These are phyloP conservation scores for Anhinga rufa DNA, from an alignment of 2,113 vertebrate species.

Conservation along the genomic window DNA sequence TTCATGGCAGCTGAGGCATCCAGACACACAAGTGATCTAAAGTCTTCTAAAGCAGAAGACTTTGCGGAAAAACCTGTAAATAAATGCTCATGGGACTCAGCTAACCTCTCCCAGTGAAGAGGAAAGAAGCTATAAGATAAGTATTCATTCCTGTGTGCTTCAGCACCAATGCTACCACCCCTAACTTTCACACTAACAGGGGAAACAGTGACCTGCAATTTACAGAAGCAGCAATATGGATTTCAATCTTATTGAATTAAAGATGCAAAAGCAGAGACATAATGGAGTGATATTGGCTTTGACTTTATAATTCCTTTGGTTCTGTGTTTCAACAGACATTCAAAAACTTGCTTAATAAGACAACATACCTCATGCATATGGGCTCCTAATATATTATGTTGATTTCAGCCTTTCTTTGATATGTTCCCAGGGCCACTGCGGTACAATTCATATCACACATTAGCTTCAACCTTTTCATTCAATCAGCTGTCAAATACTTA, in stretches of 20 bases:
- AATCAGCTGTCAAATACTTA: background rate
- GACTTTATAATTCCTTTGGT: background rate
- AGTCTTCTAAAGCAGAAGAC: background rate
- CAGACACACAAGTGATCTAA: background rate
- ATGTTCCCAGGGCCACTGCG: background rate
- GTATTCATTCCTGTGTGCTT: background rate
- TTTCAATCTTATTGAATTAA: background rate
- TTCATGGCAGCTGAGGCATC: background rate
- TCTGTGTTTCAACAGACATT: background rate
- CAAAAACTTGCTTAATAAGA: background rate
- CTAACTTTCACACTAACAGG: background rate
- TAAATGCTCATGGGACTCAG: background rate
- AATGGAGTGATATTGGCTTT: background rate
- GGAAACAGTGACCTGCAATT: background rate
- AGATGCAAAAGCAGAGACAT: background rate
- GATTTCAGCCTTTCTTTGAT: background rate
- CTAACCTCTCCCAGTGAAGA: background rate
- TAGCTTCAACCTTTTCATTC: background rate
- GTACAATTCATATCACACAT: background rate
- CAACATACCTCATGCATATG: background rate
- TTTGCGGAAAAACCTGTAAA: background rate
- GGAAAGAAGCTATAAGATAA: background rate
- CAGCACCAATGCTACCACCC: background rate
- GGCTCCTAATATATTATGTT: background rate
- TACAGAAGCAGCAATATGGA: background rate